Conservation (phyloP, 2,113 vertebrate species). For the Meles meles region DNA sequence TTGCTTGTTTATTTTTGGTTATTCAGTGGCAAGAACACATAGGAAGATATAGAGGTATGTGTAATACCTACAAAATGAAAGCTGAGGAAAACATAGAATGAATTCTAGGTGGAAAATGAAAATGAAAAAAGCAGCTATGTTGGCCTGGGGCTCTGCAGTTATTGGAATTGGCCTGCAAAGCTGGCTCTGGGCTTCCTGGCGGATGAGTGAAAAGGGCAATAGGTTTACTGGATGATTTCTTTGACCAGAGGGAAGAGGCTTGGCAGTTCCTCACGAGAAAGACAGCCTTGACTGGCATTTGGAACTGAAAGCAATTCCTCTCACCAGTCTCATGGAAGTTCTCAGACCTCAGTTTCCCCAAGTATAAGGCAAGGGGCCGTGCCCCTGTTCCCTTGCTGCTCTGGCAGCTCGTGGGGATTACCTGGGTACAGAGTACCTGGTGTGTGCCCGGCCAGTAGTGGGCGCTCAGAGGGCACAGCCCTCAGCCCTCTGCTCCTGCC, state of each 20-base stretch:
- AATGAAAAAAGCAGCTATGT: background rate
- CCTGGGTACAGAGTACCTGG: background rate
- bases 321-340: background rate
- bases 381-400: background rate
- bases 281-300: background rate
- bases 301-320: background rate
- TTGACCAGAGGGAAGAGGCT: background rate
- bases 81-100: background rate
- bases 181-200: background rate
- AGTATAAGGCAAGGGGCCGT: background rate
- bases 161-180: background rate
- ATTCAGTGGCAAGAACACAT: background rate
- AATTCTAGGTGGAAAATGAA: background rate
- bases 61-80: background rate
- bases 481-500: background rate
- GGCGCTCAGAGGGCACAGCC: background rate
- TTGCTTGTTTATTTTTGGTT: background rate
- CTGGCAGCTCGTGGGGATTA: background rate
- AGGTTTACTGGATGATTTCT: background rate
- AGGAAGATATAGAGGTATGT: background rate
- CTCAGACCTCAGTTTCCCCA: background rate
- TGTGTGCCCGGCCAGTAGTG: fast-evolving
- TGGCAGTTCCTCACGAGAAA: background rate
- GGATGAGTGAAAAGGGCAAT: background rate
- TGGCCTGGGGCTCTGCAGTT: background rate